Conservation (phyloP, 2,888 invertebrate genomes). For the Spisula solida region DNA sequence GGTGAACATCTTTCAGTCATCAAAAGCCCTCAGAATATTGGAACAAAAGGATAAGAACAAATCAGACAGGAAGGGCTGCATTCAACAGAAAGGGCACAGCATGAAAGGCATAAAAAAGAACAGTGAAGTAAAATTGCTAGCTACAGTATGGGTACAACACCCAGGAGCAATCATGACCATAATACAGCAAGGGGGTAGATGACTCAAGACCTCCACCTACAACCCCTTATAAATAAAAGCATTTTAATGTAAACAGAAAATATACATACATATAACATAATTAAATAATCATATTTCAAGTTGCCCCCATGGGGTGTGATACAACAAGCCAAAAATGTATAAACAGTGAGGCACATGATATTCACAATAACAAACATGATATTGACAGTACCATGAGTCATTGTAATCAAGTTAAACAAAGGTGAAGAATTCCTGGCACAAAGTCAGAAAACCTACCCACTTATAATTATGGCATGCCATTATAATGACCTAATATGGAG, state of each 20-base stretch:
- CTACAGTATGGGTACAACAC: no score
- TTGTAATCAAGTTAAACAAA: background rate
- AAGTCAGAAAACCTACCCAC: slow-evolving; percentile 8
- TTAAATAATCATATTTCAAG: slow-evolving; percentile 4
- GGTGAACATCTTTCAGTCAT: no score
- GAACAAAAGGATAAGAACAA: no score
- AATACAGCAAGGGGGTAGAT: no score
- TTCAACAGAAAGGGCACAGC: no score
- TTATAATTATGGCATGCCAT: background rate
- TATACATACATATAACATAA: slow-evolving; percentile 1
- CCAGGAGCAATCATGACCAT: no score
- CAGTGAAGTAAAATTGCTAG: no score
- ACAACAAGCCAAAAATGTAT: background rate
- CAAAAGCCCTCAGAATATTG: no score
- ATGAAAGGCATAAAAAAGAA: no score
- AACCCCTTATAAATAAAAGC: background rate
- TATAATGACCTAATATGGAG: background rate
- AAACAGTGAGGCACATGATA: background rate
- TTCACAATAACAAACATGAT: slow-evolving; percentile 5
- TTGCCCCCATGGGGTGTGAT: background rate
- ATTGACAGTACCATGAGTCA: slow-evolving; percentile 3
- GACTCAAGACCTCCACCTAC: no score
- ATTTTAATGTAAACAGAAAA: background rate
- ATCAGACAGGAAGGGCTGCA: no score
- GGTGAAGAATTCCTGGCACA: background rate